Evolutionary conservation across 1,140 invertebrate species (phyloP), one percentile per base, ranked within the genome.

Genomic region (Drosophila bocki): DNA sequence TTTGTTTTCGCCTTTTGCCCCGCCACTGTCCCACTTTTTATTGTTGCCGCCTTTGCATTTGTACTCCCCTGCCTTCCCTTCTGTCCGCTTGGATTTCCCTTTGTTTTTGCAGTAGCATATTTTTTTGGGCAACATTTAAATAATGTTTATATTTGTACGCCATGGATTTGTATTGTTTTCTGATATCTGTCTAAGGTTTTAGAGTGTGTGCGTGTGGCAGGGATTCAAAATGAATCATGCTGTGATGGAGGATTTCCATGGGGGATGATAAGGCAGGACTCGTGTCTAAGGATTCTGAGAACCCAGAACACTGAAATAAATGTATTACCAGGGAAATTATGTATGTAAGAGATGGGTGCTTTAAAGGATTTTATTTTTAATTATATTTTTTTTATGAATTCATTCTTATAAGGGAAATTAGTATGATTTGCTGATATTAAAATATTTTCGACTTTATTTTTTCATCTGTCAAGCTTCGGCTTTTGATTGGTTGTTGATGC

Each of bases 101-200:
- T 64, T 51, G 19, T 15, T 70, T 69, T 75, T 80, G 51, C 17
- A 37, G 41, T 71, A 88, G 77, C 83, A 87, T 88, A 87, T 87
- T 87, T 56, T 87, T 87, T 78, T 70, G 72, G 71, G 63, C 35
- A 62, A 67, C 77, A 87, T 87, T 87, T 87, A 87, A 87, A 87
- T 87, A 83, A 87, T 87, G 83, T 87, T 87, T 88, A 64, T 71
- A 78, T 78, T 78, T 78, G 67, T 59, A 54, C 19, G 75, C 71
- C 80, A 70, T 67, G 77, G 80, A 83, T 80, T 88, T 80, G 86
- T 80, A 87, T 84, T 76, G 83, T 77, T 79, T 60, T 75, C 56
- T 48, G 68, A 82, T 86, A 85, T 77, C 71, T 80, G 76, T 61
- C 59, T 71, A 37, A 71, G 50, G 59, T 12, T 70, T 57, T 44